These are phyloP conservation scores for Patella caerulea DNA, from an alignment of 2,888 invertebrate species.

Conservation along the genomic window DNA sequence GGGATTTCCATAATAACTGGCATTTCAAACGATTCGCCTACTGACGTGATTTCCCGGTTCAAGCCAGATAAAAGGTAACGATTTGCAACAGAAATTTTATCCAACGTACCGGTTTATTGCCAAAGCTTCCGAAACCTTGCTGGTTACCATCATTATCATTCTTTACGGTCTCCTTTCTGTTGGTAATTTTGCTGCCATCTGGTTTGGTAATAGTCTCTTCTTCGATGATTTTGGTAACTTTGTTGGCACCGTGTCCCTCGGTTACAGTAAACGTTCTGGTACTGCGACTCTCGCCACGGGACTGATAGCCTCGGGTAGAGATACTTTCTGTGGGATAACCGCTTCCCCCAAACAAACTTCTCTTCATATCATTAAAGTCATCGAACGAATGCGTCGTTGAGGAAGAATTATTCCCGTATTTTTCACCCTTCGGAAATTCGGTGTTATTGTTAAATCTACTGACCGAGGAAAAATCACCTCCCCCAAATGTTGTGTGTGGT, in stretches of 20 bases:
- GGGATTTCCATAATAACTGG: too few relatives aligned
- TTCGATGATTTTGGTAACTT: constrained; percentile 58
- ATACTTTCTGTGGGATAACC: constrained; percentile 37
- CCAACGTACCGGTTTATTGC: too few relatives aligned
- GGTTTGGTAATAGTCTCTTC: constrained; percentile 62
- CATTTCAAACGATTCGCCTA: too few relatives aligned
- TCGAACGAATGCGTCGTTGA: background rate
- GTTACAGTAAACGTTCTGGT: constrained; percentile 40
- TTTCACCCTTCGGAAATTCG: too few relatives aligned
- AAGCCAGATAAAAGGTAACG: too few relatives aligned
- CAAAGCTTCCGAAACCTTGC: background rate
- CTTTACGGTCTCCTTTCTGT: constrained; percentile 53
- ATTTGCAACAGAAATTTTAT: too few relatives aligned
- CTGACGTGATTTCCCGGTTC: too few relatives aligned
- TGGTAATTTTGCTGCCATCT: constrained; percentile 57
- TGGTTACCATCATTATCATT: constrained; percentile 33
- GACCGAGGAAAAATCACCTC: too few relatives aligned
- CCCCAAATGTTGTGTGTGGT: too few relatives aligned
- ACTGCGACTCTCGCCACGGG: constrained; percentile 23
- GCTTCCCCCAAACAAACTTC: constrained; percentile 21
- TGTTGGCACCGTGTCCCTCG: constrained; percentile 37
- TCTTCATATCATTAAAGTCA: constrained; percentile 17
- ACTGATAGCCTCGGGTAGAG: background rate
- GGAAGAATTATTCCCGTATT: too few relatives aligned
- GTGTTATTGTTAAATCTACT: too few relatives aligned